These are phyloP conservation scores for Drosophila maculinotata DNA, from an alignment of 2,888 invertebrate species.

Conservation along the genomic window DNA sequence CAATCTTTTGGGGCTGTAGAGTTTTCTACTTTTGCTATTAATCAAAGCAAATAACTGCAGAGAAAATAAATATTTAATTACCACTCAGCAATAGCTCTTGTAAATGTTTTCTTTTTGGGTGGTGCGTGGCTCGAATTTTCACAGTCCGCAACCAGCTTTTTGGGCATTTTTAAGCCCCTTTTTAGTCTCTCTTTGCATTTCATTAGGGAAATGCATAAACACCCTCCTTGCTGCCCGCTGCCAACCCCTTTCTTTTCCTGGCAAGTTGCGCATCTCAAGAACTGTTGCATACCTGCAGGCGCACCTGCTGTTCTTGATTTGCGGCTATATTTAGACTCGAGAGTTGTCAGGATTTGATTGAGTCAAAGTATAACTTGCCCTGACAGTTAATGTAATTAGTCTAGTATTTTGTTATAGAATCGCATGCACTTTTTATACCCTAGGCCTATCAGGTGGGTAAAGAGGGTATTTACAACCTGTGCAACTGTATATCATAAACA, in stretches of 20 bases:
- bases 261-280: conserved; percentile 36
- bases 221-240: background rate
- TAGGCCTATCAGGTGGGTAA: background rate
- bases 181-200: conserved; percentile 64
- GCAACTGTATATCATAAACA: no score
- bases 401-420: conserved; percentile 22
- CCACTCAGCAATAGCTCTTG: conserved; percentile 56
- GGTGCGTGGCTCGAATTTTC: conserved; percentile 14
- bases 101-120: conserved; percentile 48
- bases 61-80: conserved; percentile 71
- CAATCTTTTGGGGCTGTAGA: background rate
- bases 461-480: background rate
- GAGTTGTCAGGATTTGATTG: conserved; percentile 45
- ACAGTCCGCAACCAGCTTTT: conserved; percentile 31
- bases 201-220: conserved; percentile 70
- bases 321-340: conserved; percentile 13
- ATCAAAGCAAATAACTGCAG: conserved; percentile 66
- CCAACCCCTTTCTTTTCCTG: background rate
- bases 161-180: conserved; percentile 31
- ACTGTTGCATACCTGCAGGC: conserved; percentile 39
- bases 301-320: conserved; percentile 25
- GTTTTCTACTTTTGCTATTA: conserved; percentile 58
- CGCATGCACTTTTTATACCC: conserved; percentile 23
- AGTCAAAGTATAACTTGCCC: conserved; percentile 36
- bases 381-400: conserved; percentile 65